Evolutionary conservation across 2,797 vertebrate species (phyloP).

Genomic region (Meriones psammophilus): DNA sequence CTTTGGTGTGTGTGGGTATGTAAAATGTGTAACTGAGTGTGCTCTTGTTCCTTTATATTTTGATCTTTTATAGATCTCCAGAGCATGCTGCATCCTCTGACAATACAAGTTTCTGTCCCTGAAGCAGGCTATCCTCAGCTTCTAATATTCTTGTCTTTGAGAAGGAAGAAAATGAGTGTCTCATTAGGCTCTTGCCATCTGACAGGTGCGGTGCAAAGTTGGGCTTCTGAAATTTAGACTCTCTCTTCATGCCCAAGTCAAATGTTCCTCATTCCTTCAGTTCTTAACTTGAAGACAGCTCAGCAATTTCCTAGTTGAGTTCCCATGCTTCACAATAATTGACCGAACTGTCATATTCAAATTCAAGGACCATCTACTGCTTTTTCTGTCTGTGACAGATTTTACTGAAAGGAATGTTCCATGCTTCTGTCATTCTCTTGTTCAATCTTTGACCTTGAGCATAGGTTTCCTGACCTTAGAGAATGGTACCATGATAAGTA

Average conservation of each 20-base stretch:
- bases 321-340: conserved; percentile 20
- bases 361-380: background rate
- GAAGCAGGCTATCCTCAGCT: background rate
- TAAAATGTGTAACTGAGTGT: background rate
- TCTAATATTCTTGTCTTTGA: conserved; percentile 43
- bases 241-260: conserved; percentile 28
- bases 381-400: background rate
- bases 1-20: background rate
- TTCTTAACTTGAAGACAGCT: conserved; percentile 10
- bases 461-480: background rate
- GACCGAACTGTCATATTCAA: conserved; percentile 2
- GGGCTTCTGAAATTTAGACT: background rate
- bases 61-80: conserved; percentile 22
- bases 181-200: conserved; percentile 39
- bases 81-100: background rate
- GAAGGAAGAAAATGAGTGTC: conserved; percentile 4
- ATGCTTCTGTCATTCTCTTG: background rate
- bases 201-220: conserved; percentile 31
- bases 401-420: background rate
- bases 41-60: conserved; percentile 31
- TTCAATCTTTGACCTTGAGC: background rate
- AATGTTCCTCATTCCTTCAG: conserved; percentile 21
- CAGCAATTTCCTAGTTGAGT: conserved; percentile 47
- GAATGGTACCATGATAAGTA: background rate
- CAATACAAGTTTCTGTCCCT: conserved; percentile 10